phyloP scores from a whole-genome alignment of 1,140 invertebrate genomes.

The Drosophila obscura region DNA sequence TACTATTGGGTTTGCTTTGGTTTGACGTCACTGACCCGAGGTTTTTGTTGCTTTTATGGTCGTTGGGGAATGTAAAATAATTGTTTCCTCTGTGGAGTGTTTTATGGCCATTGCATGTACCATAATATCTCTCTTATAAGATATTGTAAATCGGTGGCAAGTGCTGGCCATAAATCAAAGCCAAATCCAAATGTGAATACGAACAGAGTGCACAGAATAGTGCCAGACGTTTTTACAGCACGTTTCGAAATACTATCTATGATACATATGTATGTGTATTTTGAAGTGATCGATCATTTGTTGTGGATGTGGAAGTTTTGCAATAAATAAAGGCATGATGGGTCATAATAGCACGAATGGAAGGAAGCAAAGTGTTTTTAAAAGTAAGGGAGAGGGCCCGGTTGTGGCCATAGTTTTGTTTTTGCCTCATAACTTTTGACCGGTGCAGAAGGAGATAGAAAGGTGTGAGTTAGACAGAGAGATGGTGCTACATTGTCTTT shows the following conservation, averaged over 20 bases:
- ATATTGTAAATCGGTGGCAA: constrained; percentile 10
- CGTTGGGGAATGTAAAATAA: constrained; percentile 13
- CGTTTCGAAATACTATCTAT: constrained; percentile 16
- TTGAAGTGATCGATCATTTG: too few relatives aligned
- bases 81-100: background rate
- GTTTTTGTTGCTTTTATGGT: constrained; percentile 7
- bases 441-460: too few relatives aligned
- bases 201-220: background rate
- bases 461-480: too few relatives aligned
- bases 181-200: background rate
- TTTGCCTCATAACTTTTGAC: too few relatives aligned
- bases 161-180: constrained; percentile 34
- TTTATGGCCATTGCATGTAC: background rate
- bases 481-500: too few relatives aligned
- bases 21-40: constrained; percentile 26
- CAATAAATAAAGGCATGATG: too few relatives aligned
- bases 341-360: too few relatives aligned
- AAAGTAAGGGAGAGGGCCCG: too few relatives aligned
- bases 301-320: too few relatives aligned
- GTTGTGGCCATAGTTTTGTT: too few relatives aligned
- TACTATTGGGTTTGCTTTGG: background rate
- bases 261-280: background rate
- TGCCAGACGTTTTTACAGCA: constrained; percentile 21
- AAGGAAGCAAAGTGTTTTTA: too few relatives aligned
- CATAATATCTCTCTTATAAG: background rate